Evolutionary conservation across 2,888 invertebrate species (phyloP).

Genomic region (Hirtodrosophila duncani): DNA sequence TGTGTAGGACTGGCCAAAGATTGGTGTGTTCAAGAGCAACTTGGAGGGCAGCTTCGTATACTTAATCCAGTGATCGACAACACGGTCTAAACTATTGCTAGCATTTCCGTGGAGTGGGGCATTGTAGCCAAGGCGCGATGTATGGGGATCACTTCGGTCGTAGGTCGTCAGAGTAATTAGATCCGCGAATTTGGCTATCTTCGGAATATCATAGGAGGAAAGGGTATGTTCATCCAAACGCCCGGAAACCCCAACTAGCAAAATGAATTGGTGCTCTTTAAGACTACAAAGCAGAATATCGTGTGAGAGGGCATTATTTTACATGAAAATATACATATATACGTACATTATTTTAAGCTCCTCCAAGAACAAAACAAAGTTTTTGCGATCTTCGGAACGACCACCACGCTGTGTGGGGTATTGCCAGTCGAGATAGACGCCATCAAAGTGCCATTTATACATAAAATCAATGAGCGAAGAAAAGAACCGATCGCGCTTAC

Average conservation of each 20-base stretch:
- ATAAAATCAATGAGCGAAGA: constrained; percentile 86
- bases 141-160: constrained; percentile 23
- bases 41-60: constrained; percentile 24
- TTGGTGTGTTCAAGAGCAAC: constrained; percentile 41
- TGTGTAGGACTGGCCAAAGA: constrained; percentile 82
- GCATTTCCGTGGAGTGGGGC: constrained; percentile 43
- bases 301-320: background rate
- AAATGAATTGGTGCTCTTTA: constrained; percentile 79
- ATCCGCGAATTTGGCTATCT: constrained; percentile 41
- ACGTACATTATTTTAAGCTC: constrained; percentile 38
- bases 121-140: constrained; percentile 19
- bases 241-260: constrained; percentile 81
- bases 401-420: constrained; percentile 83
- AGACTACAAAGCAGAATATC: constrained; percentile 36
- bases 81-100: constrained; percentile 8
- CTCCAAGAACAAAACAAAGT: constrained; percentile 81
- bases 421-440: constrained; percentile 94
- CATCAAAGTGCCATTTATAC: constrained; percentile 88
- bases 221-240: constrained; percentile 18
- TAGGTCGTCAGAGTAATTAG: constrained; percentile 52
- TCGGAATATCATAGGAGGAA: constrained; percentile 48
- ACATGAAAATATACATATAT: background rate
- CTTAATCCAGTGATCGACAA: constrained; percentile 33
- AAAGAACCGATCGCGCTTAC: constrained; percentile 85
- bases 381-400: constrained; percentile 38